phyloP scores from a whole-genome alignment of 2,888 invertebrate genomes.

The Volucella inanis region DNA sequence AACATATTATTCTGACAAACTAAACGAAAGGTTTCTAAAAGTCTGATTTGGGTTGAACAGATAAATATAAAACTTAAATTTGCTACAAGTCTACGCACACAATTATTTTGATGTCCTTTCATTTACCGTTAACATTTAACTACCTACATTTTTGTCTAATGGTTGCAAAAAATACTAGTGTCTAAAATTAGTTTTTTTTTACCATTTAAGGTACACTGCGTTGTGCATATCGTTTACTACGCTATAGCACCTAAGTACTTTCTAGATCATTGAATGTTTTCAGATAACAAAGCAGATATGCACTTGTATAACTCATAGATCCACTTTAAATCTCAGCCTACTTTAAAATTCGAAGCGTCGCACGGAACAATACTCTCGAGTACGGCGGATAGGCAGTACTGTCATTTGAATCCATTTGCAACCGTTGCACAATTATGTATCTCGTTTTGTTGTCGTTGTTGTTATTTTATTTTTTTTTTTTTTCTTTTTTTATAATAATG shows the following conservation, averaged over 20 bases:
- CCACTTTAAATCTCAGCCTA: slow-evolving; percentile 54
- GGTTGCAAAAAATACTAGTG: too few species aligned
- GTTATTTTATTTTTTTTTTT: neutral
- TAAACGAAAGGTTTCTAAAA: too few species aligned
- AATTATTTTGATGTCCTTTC: too few species aligned
- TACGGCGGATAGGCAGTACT: neutral
- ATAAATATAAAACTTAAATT: too few species aligned
- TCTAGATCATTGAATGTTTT: slow-evolving; percentile 47
- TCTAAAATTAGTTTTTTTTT: too few species aligned
- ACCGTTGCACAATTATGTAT: slow-evolving; percentile 21
- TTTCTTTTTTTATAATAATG: neutral
- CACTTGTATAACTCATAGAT: slow-evolving; percentile 31
- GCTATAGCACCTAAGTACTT: slow-evolving; percentile 39
- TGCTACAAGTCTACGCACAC: too few species aligned
- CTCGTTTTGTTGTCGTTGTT: neutral
- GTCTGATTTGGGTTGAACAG: too few species aligned
- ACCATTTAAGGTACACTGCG: too few species aligned
- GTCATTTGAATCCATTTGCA: slow-evolving; percentile 50
- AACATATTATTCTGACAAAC: too few species aligned
- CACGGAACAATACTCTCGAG: slow-evolving; percentile 23
- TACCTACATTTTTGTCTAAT: too few species aligned
- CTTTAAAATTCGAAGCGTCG: slow-evolving; percentile 39
- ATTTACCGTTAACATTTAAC: too few species aligned
- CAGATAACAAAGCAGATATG: slow-evolving; percentile 22
- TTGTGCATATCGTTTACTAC: neutral